phyloP scores from a whole-genome alignment of 2,888 invertebrate species.

The Pseudococcus longispinus region DNA sequence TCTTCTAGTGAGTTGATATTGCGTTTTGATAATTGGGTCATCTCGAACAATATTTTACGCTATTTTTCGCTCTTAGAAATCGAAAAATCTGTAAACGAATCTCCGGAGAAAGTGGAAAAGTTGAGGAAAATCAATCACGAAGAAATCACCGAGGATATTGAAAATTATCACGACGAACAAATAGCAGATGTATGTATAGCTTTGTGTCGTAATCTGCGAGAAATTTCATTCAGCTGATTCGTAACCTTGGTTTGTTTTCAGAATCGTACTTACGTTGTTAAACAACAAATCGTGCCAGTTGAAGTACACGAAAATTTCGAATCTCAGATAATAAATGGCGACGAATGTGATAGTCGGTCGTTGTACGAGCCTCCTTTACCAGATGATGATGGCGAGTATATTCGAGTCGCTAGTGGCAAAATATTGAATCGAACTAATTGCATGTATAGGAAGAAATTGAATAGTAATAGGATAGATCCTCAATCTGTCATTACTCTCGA shows the following conservation, averaged over 20 bases:
- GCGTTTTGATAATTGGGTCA: background rate
- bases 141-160: background rate
- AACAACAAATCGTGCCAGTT: background rate
- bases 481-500: constrained; percentile 33
- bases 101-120: constrained; percentile 51
- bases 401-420: constrained; percentile 49
- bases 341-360: constrained; percentile 4
- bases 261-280: constrained; percentile 11
- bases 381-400: constrained; percentile 47
- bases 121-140: constrained; percentile 41
- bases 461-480: constrained; percentile 49
- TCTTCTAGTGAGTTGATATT: constrained; percentile 14
- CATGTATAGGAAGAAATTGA: constrained; percentile 49
- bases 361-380: background rate
- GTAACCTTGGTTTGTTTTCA: background rate
- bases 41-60: background rate
- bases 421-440: constrained; percentile 52
- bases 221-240: background rate
- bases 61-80: constrained; percentile 18
- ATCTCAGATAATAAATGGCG: background rate
- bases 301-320: constrained; percentile 21
- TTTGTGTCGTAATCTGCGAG: background rate
- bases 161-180: background rate
- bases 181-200: background rate
- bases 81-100: constrained; percentile 46